Conservation (phyloP, 2,797 vertebrate genomes). For the Lepidocolaptes lacrymiger region DNA sequence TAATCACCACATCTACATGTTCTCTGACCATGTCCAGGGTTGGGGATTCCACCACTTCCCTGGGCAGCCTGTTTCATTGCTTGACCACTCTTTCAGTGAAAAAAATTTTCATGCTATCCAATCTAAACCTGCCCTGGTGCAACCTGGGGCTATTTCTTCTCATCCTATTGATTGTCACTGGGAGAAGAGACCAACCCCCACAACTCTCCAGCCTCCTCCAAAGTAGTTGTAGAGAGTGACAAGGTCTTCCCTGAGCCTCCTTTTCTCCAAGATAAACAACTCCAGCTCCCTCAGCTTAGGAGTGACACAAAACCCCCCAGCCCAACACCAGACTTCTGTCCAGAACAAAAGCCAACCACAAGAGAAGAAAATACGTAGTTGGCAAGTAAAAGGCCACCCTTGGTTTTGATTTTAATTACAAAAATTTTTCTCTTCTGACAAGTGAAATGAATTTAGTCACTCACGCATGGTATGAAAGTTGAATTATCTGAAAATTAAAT, state of each 20-base stretch:
- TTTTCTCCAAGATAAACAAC: background rate
- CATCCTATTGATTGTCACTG: background rate
- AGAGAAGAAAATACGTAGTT: constrained; percentile 26
- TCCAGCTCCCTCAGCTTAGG: background rate
- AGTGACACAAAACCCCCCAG: background rate
- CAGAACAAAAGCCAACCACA: constrained; percentile 16
- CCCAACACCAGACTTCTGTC: background rate
- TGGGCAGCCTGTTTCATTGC: background rate
- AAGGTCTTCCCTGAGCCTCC: background rate
- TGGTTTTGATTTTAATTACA: constrained; percentile 80
- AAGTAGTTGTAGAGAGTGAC: background rate
- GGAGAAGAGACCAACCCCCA: background rate
- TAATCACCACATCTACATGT: background rate
- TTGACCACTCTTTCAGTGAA: background rate
- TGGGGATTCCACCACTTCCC: rapidly evolving
- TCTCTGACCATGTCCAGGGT: background rate
- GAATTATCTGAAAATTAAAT: constrained; percentile 84
- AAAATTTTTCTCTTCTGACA: constrained; percentile 82
- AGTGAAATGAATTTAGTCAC: constrained; percentile 80
- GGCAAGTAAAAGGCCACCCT: constrained; percentile 68
- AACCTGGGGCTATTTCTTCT: background rate
- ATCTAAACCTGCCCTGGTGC: background rate
- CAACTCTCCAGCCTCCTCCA: background rate
- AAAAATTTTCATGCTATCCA: background rate
- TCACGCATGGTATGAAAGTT: constrained; percentile 79